Evolutionary conservation across 2,888 invertebrate species (phyloP).

Genomic region (Coenonympha glycerion): DNA sequence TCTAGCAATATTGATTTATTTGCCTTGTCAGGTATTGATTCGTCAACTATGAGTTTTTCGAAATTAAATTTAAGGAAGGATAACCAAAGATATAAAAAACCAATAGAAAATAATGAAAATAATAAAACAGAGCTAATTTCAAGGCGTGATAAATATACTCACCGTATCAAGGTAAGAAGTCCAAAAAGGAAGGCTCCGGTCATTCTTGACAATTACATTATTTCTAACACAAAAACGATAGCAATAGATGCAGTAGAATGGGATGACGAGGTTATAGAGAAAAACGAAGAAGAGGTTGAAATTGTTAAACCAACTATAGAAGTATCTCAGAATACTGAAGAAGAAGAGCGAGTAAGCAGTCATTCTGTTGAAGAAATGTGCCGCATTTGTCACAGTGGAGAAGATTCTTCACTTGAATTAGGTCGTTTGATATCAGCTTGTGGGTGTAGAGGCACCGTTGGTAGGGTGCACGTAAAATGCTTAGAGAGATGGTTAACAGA

Average conservation of each 20-base stretch:
- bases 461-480: slow-evolving; percentile 82
- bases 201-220: slow-evolving; percentile 34
- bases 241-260: slow-evolving; percentile 39
- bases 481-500: slow-evolving; percentile 86
- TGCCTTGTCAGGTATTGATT: slow-evolving; percentile 26
- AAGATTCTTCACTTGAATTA: slow-evolving; percentile 45
- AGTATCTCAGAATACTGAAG: slow-evolving; percentile 29
- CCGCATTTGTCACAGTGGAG: slow-evolving; percentile 67
- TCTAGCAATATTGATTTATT: slow-evolving; percentile 47
- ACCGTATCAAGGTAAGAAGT: slow-evolving; percentile 59
- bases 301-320: slow-evolving; percentile 28
- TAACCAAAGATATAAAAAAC: slow-evolving; percentile 26
- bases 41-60: neutral
- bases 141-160: slow-evolving; percentile 45
- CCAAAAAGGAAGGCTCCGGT: slow-evolving; percentile 44
- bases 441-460: slow-evolving; percentile 79
- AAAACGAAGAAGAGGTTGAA: slow-evolving; percentile 25
- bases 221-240: slow-evolving; percentile 28
- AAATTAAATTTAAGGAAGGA: slow-evolving; percentile 17
- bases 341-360: slow-evolving; percentile 43
- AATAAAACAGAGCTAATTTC: slow-evolving; percentile 36
- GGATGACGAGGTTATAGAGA: slow-evolving; percentile 40
- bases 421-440: slow-evolving; percentile 63
- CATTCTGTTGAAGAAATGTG: slow-evolving; percentile 64
- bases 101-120: slow-evolving; percentile 1